These are phyloP conservation scores for Macrosteles quadrilineatus DNA, from an alignment of 1,140 invertebrate species.

Conservation along the genomic window DNA sequence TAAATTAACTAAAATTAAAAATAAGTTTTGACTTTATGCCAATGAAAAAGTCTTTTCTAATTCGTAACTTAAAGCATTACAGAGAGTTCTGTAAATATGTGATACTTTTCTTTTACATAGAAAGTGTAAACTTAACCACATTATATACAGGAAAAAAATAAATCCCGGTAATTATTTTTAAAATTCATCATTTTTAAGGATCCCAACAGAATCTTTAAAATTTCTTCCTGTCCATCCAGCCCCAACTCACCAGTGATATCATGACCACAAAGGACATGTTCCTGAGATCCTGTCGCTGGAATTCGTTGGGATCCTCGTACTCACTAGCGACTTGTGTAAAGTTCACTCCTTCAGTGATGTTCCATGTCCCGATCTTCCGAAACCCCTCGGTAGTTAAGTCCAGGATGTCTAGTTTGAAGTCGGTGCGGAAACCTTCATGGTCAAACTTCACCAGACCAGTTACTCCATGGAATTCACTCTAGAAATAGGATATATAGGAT, in stretches of 20 bases:
- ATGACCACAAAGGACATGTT: slow-evolving; percentile 86
- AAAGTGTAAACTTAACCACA: too few relatives aligned
- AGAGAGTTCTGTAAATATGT: too few relatives aligned
- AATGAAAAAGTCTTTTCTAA: too few relatives aligned
- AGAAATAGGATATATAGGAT: slow-evolving; percentile 34
- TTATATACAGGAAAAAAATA: too few relatives aligned
- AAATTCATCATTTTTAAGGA: too few relatives aligned
- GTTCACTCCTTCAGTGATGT: slow-evolving; percentile 32
- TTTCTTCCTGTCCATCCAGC: too few relatives aligned
- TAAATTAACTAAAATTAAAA: too few relatives aligned
- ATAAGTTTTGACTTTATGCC: too few relatives aligned
- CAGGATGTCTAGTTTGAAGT: slow-evolving; percentile 78
- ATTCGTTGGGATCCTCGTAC: background rate
- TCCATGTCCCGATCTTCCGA: slow-evolving; percentile 69
- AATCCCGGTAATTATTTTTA: too few relatives aligned
- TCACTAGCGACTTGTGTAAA: slow-evolving; percentile 16
- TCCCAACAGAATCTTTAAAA: too few relatives aligned
- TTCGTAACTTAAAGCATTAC: too few relatives aligned
- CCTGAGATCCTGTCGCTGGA: slow-evolving; percentile 54
- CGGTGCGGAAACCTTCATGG: slow-evolving; percentile 77
- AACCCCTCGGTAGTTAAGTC: slow-evolving; percentile 68
- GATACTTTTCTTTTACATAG: too few relatives aligned
- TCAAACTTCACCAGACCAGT: slow-evolving; percentile 85
- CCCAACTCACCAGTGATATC: slow-evolving; percentile 65
- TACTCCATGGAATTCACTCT: slow-evolving; percentile 71